Percentiles rank a stretch among this genome's conserved stretches.
Conservation (phyloP, 2,113 vertebrate species). For the Lepus americanus region DNA sequence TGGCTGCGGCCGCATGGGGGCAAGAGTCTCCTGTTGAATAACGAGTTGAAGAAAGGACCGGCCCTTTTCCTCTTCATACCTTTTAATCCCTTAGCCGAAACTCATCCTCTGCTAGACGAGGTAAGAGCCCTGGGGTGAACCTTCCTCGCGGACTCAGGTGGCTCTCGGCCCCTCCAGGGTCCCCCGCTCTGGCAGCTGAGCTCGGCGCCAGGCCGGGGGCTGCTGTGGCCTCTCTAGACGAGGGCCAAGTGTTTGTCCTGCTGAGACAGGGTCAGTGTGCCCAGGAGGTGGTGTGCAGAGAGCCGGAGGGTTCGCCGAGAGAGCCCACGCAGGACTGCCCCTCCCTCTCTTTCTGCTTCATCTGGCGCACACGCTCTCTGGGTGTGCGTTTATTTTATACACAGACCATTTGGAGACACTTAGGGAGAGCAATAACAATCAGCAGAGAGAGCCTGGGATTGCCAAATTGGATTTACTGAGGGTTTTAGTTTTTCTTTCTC, state of each 20-base stretch:
- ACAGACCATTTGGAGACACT: constrained; percentile 43
- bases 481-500: constrained; percentile 40
- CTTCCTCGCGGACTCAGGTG: not conserved
- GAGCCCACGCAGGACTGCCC: not conserved
- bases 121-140: constrained; percentile 85
- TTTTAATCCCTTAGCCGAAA: constrained; percentile 91
- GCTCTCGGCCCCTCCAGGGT: not conserved
- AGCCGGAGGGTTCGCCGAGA: not conserved
- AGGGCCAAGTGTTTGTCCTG: not conserved
- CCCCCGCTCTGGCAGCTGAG: not conserved
- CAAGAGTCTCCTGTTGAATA: constrained; percentile 95
- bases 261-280: not conserved
- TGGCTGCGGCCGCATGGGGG: constrained; percentile 95
- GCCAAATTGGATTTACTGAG: constrained; percentile 66
- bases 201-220: not conserved
- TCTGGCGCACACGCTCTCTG: not conserved
- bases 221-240: not conserved
- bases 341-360: not conserved
- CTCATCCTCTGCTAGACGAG: constrained; percentile 91
- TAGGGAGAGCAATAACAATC: constrained; percentile 50
- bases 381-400: constrained; percentile 47
- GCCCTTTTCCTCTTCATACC: constrained; percentile 96
- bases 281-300: not conserved
- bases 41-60: constrained; percentile 95
- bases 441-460: constrained; percentile 19